These are phyloP conservation scores for Ispidina picta DNA, from an alignment of 2,797 vertebrate genomes.

Conservation along the genomic window DNA sequence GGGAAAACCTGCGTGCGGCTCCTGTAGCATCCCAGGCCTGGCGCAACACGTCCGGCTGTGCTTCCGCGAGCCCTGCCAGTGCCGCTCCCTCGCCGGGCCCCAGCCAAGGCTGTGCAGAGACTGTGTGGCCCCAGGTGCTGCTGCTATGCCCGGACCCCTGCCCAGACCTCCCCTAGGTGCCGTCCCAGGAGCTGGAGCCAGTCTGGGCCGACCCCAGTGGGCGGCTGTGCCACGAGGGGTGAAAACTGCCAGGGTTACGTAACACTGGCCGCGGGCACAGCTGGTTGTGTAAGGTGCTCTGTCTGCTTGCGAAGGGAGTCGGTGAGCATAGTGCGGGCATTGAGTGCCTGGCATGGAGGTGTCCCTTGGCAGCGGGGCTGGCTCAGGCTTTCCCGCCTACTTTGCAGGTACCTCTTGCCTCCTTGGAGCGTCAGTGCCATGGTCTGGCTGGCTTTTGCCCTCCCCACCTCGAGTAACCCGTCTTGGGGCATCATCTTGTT, in stretches of 20 bases:
- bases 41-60: slow-evolving; percentile 36
- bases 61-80: slow-evolving; percentile 32
- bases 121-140: fast-evolving
- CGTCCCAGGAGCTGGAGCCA: fast-evolving
- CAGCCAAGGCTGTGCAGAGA: background rate
- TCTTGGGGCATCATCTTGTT: background rate
- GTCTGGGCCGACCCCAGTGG: fast-evolving
- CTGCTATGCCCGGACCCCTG: fast-evolving
- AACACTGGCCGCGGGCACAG: fast-evolving
- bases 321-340: fast-evolving
- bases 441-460: background rate
- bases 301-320: background rate
- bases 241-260: background rate
- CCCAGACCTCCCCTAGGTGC: fast-evolving
- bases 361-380: fast-evolving
- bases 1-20: background rate
- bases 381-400: fast-evolving
- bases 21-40: slow-evolving; percentile 34
- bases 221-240: fast-evolving
- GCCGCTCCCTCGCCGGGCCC: background rate
- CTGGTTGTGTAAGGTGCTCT: background rate
- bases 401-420: background rate
- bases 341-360: background rate
- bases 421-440: fast-evolving
- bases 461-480: fast-evolving